Evolutionary conservation across 2,888 invertebrate species (phyloP).

Genomic region (Deilephila porcellus): DNA sequence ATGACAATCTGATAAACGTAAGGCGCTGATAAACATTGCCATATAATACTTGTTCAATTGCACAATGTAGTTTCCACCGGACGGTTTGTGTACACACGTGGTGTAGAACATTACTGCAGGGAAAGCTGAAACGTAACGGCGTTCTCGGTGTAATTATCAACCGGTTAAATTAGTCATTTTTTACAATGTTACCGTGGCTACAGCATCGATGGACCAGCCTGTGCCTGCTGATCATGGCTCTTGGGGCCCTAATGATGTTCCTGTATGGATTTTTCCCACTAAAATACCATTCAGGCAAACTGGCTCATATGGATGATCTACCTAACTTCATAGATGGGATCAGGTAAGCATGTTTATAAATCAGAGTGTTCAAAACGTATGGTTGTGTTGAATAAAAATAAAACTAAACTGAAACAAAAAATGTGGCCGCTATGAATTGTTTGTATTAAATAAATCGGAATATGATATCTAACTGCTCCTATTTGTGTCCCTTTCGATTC

Average conservation of each 20-base stretch:
- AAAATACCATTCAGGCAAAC: conserved; percentile 78
- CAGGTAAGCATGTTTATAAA: conserved; percentile 66
- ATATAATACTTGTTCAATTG: conserved; percentile 16
- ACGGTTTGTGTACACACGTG: conserved; percentile 14
- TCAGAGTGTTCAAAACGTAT: neutral
- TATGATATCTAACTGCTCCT: too few species aligned
- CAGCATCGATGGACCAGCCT: conserved; percentile 76
- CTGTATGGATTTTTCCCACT: conserved; percentile 86
- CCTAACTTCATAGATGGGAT: conserved; percentile 81
- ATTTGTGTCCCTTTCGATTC: too few species aligned
- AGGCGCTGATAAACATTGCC: conserved; percentile 7
- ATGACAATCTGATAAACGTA: neutral
- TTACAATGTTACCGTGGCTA: conserved; percentile 70
- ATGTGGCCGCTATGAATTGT: too few species aligned
- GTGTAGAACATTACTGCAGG: conserved; percentile 9
- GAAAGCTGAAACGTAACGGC: conserved; percentile 10
- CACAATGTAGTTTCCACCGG: conserved; percentile 21
- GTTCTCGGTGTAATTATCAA: conserved; percentile 4
- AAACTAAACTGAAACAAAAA: neutral
- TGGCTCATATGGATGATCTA: conserved; percentile 79
- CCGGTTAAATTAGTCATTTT: neutral
- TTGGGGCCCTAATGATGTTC: conserved; percentile 77
- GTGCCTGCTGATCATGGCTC: conserved; percentile 67
- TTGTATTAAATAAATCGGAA: too few species aligned
- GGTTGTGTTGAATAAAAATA: conserved; percentile 12